Evolutionary conservation across 2,113 vertebrate genomes (phyloP).

Genomic region (Lophochroa leadbeateri): DNA sequence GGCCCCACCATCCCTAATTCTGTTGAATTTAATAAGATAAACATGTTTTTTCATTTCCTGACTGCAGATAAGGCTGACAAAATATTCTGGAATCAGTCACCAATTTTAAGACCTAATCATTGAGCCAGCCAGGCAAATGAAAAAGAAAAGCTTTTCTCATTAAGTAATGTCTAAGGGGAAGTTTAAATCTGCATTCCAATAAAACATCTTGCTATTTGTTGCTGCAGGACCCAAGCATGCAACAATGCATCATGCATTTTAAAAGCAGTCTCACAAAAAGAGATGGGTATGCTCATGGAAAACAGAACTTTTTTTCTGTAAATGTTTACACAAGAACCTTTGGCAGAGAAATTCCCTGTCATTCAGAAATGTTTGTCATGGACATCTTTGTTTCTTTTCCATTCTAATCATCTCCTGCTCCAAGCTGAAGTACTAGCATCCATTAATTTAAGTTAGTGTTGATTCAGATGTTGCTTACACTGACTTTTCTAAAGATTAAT

Average conservation of each 20-base stretch:
- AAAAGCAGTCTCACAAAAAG: background rate
- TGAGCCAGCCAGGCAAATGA: background rate
- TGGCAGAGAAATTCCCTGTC: background rate
- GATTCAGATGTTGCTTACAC: background rate
- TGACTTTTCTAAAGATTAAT: constrained; percentile 11
- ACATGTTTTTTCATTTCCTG: constrained; percentile 31
- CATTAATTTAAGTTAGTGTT: background rate
- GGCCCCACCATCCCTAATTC: background rate
- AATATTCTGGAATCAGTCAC: constrained; percentile 21
- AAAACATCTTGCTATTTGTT: background rate
- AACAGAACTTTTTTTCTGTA: background rate
- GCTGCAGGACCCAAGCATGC: background rate
- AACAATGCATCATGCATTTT: background rate
- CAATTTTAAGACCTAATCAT: background rate
- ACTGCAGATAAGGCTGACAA: constrained; percentile 18
- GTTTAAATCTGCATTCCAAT: background rate
- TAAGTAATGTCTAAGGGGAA: constrained; percentile 4
- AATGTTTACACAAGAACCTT: background rate
- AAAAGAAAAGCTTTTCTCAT: constrained; percentile 3
- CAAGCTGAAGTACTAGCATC: background rate
- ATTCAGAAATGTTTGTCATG: background rate
- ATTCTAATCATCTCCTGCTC: background rate
- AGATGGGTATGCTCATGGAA: background rate
- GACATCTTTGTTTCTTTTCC: constrained; percentile 7
- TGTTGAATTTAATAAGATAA: constrained; percentile 20